Conservation (phyloP, 2,113 vertebrate species). For the Hypanus sabinus region DNA sequence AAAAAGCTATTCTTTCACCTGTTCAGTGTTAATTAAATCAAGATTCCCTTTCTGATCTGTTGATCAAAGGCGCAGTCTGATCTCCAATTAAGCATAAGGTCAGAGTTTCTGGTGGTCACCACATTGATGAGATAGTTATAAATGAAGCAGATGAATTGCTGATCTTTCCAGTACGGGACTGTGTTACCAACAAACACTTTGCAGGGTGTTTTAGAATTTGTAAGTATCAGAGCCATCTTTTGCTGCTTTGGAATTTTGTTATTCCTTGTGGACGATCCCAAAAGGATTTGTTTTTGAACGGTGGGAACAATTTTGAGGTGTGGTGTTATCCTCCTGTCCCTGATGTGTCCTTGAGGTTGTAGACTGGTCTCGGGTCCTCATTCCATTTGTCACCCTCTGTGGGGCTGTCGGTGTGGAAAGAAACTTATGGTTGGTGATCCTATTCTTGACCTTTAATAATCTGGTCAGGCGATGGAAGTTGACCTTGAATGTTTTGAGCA, state of each 20-base stretch:
- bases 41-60: neutral
- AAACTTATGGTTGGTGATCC: neutral
- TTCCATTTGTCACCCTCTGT: no score
- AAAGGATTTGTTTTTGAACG: neutral
- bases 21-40: neutral
- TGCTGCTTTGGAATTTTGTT: neutral
- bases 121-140: neutral
- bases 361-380: no score
- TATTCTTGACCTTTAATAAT: neutral
- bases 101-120: neutral
- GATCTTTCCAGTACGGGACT: neutral
- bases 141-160: neutral
- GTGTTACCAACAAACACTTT: neutral
- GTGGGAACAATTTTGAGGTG: neutral
- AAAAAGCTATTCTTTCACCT: neutral
- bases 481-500: neutral
- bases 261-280: neutral
- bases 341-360: neutral
- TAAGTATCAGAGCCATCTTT: neutral
- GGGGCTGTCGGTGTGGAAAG: neutral
- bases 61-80: neutral
- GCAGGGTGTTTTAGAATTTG: neutral
- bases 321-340: neutral
- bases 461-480: neutral
- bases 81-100: neutral